Percentiles rank a stretch among this genome's conserved stretches.
These are phyloP conservation scores for Pantherophis alleghaniensis DNA, from an alignment of 2,797 vertebrate species.

Conservation along the genomic window DNA sequence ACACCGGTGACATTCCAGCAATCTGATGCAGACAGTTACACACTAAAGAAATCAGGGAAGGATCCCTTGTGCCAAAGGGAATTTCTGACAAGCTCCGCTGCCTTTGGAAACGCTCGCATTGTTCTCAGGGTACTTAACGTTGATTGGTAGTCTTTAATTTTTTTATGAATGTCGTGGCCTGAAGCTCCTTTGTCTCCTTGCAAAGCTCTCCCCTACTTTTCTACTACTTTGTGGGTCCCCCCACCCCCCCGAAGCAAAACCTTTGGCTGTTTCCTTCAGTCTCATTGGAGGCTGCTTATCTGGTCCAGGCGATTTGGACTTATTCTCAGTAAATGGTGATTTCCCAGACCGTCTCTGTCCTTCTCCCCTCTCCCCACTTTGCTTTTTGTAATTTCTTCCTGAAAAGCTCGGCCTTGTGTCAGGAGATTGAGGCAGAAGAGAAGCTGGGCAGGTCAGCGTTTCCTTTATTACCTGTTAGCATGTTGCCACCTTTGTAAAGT, in stretches of 20 bases:
- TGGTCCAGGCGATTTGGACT: neutral
- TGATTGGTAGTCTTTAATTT: neutral
- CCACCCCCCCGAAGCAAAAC: rapidly evolving
- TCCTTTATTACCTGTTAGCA: neutral
- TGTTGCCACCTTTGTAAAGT: neutral
- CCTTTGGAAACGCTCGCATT: rapidly evolving
- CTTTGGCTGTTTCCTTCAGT: neutral
- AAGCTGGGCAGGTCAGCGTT: neutral
- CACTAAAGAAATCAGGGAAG: neutral
- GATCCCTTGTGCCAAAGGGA: neutral
- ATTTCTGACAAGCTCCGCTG: neutral
- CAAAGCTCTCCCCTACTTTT: neutral
- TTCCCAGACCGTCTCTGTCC: neutral
- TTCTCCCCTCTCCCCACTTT: neutral
- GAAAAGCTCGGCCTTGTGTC: neutral
- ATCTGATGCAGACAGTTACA: neutral
- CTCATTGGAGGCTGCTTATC: neutral
- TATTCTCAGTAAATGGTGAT: neutral
- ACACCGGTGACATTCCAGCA: neutral
- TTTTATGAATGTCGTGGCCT: neutral
- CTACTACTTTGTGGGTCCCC: neutral
- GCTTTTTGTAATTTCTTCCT: neutral
- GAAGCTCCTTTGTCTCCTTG: neutral
- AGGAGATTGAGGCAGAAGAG: neutral
- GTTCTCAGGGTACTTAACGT: neutral